Percentiles rank a stretch among this genome's conserved stretches.
Evolutionary conservation across 2,113 vertebrate genomes (phyloP).

Genomic region (Paratilapia polleni): DNA sequence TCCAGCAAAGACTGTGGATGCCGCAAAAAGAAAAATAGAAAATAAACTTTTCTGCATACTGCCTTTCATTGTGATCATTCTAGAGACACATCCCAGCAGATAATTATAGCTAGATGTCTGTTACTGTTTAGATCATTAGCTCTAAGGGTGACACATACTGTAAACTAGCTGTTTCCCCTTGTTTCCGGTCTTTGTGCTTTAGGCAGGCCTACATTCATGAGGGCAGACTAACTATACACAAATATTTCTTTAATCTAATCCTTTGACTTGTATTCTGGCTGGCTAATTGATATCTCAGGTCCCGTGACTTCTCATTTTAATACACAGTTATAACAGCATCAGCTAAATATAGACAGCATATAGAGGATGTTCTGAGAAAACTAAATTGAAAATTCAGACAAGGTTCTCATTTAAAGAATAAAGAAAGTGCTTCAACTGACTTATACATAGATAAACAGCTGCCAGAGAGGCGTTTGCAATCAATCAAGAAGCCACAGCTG

Average conservation of each 20-base stretch:
- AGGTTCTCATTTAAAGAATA: conserved; percentile 20
- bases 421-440: conserved; percentile 38
- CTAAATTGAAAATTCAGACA: not conserved
- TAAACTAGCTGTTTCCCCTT: not conserved
- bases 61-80: not conserved
- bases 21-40: not conserved
- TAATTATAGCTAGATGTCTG: not conserved
- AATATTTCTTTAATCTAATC: not conserved
- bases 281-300: not conserved
- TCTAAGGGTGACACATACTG: not conserved
- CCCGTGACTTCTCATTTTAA: not conserved
- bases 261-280: not conserved
- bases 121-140: not conserved
- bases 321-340: not conserved
- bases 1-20: not conserved
- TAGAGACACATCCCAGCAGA: not conserved
- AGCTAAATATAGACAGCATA: not conserved
- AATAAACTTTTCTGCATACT: not conserved
- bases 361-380: not conserved
- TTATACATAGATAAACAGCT: conserved; percentile 63
- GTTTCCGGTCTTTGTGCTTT: not conserved
- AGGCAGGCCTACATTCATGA: not conserved
- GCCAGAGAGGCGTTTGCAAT: conserved; percentile 66
- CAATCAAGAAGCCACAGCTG: conserved; percentile 68
- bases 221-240: not conserved